phyloP scores from a whole-genome alignment of 92 coral and sea anemone species.

The Porites cylindrica region DNA sequence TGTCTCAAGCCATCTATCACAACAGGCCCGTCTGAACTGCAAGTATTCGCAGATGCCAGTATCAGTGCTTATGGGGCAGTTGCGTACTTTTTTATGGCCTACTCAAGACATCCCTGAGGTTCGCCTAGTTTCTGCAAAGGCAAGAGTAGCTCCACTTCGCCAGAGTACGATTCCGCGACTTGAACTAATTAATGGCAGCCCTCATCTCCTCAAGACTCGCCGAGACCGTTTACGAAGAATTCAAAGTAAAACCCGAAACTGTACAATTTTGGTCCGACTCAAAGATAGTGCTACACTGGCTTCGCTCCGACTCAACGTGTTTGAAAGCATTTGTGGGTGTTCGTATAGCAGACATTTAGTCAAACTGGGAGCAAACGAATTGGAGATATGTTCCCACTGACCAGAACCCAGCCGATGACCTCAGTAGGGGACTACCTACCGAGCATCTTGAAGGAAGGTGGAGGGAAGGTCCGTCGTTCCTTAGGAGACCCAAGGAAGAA shows the following conservation, averaged over 20 bases:
- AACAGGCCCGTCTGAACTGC: conserved; percentile 1
- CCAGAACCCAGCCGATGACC: conserved; percentile 55
- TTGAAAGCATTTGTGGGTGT: conserved; percentile 54
- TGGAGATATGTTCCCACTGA: conserved; percentile 55
- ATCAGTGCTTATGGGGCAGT: conserved; percentile 60
- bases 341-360: conserved; percentile 49
- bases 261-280: conserved; percentile 39
- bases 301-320: conserved; percentile 38
- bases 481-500: conserved; percentile 41
- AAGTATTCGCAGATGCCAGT: conserved; percentile 47
- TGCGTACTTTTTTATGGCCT: conserved; percentile 56
- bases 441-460: neutral
- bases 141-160: conserved; percentile 23
- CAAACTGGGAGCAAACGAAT: conserved; percentile 37
- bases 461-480: conserved; percentile 48
- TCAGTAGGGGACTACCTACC: conserved; percentile 40
- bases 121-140: conserved; percentile 35
- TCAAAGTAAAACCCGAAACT: conserved; percentile 47
- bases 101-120: conserved; percentile 43
- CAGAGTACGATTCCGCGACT: conserved; percentile 24
- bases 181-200: conserved; percentile 51
- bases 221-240: conserved; percentile 15
- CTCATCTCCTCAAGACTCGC: conserved; percentile 7
- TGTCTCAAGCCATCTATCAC: neutral
- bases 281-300: conserved; percentile 41